Conservation (phyloP, 2,797 vertebrate species). For the Pempheris klunzingeri region DNA sequence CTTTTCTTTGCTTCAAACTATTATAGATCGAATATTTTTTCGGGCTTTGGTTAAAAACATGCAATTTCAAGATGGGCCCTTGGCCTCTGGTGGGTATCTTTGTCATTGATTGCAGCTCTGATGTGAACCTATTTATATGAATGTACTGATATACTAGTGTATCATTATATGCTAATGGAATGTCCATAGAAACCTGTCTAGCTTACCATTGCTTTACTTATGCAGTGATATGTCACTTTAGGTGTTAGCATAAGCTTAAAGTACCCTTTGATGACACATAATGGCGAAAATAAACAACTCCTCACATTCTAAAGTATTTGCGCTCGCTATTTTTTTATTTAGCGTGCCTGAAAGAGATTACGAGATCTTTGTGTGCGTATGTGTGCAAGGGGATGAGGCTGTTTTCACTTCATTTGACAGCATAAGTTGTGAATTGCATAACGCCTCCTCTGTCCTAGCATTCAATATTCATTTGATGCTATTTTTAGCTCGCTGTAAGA, state of each 20-base stretch:
- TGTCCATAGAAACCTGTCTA: background rate
- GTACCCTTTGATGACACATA: slow-evolving; percentile 11
- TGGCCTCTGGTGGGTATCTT: background rate
- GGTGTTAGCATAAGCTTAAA: slow-evolving; percentile 25
- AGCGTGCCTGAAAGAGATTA: slow-evolving; percentile 21
- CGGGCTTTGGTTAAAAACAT: background rate
- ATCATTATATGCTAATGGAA: background rate
- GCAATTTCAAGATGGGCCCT: background rate
- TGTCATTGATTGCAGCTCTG: background rate
- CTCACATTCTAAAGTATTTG: slow-evolving; percentile 21
- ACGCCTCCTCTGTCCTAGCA: slow-evolving; percentile 66
- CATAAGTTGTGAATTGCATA: slow-evolving; percentile 68
- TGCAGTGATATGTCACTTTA: slow-evolving; percentile 12
- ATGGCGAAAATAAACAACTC: slow-evolving; percentile 28
- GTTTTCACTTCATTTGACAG: slow-evolving; percentile 65
- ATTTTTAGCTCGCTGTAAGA: slow-evolving; percentile 75
- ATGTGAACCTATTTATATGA: background rate
- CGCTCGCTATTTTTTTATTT: slow-evolving; percentile 12
- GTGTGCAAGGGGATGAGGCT: slow-evolving; percentile 20
- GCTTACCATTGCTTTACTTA: background rate
- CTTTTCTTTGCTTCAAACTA: background rate
- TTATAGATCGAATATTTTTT: background rate
- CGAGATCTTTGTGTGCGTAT: slow-evolving; percentile 20
- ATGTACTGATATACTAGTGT: background rate
- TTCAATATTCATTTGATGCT: slow-evolving; percentile 76